phyloP scores from a whole-genome alignment of 2,888 invertebrate species.

The Cantharis nigra region DNA sequence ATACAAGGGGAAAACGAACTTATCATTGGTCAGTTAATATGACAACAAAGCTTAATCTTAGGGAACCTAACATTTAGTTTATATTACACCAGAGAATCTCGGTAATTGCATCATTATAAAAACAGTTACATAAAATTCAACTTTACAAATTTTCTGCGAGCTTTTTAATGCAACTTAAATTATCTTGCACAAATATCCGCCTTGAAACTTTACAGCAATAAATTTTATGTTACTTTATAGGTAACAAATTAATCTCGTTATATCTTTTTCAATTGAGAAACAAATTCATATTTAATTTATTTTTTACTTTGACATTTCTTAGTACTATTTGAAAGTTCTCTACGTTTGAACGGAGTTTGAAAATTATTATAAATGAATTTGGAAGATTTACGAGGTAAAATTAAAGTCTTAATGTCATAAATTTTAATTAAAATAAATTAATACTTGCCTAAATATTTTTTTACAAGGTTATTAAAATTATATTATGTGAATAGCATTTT shows the following conservation, averaged over 20 bases:
- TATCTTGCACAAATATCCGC: background rate
- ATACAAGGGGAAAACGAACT: slow-evolving; percentile 7
- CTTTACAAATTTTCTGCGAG: background rate
- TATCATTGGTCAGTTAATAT: slow-evolving; percentile 11
- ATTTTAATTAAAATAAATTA: background rate
- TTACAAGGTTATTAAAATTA: background rate
- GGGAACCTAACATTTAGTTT: slow-evolving; percentile 4
- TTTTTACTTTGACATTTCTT: background rate
- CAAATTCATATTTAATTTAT: background rate
- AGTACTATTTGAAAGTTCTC: background rate
- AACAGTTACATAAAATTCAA: background rate
- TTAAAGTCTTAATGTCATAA: background rate
- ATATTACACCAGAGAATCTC: background rate
- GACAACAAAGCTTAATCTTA: slow-evolving; percentile 14
- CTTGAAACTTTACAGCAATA: background rate
- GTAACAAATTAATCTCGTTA: background rate
- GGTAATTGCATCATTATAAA: background rate
- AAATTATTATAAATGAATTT: background rate
- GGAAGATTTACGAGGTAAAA: background rate
- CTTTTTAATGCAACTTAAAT: background rate
- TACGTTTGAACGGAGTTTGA: background rate
- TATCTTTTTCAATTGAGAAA: background rate
- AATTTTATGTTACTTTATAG: background rate
- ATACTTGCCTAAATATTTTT: background rate
- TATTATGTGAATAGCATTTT: background rate